A percentile compares a stretch with the other conserved stretches of the same genome.
These are phyloP conservation scores for Spongilla lacustris DNA, from an alignment of 37 sponge, comb jelly and placozoan species.

Conservation along the genomic window DNA sequence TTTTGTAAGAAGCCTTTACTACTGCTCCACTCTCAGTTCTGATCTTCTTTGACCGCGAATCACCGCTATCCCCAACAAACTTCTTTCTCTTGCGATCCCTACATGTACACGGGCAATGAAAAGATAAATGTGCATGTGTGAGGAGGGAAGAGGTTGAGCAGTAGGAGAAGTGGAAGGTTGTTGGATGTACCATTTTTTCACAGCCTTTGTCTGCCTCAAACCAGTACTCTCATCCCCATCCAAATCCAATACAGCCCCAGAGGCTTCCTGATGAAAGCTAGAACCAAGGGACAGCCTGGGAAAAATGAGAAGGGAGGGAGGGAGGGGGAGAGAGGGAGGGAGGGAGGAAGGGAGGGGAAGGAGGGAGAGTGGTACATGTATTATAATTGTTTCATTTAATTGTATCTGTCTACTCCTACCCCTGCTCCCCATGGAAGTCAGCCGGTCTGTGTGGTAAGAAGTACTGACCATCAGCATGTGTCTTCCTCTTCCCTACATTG, in stretches of 20 bases:
- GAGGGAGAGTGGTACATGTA: not conserved
- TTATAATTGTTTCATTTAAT: not conserved
- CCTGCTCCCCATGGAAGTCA: slow-evolving; percentile 77
- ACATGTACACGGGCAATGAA: not conserved
- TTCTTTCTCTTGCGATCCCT: slow-evolving; percentile 97
- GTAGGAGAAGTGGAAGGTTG: not conserved
- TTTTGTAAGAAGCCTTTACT: slow-evolving; percentile 88
- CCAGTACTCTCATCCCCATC: slow-evolving; percentile 68
- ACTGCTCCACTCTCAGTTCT: slow-evolving; percentile 90
- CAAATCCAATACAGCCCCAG: slow-evolving; percentile 68
- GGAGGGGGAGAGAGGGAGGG: not conserved
- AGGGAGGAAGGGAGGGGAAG: not conserved
- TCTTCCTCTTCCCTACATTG: not conserved
- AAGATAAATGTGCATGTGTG: too few species aligned
- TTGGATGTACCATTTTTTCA: slow-evolving; percentile 17
- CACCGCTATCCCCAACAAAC: slow-evolving; percentile 77
- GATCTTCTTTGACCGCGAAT: slow-evolving; percentile 68
- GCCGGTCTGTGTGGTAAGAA: slow-evolving; percentile 58
- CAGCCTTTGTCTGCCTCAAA: slow-evolving; percentile 20
- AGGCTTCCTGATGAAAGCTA: slow-evolving; percentile 61
- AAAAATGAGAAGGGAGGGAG: not conserved
- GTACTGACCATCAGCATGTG: slow-evolving; percentile 29
- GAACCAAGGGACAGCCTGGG: slow-evolving; percentile 46
- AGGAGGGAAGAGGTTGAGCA: not conserved
- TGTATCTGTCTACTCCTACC: slow-evolving; percentile 4